Conservation (phyloP, 2,797 vertebrate species). For the Sebastes itinus region DNA sequence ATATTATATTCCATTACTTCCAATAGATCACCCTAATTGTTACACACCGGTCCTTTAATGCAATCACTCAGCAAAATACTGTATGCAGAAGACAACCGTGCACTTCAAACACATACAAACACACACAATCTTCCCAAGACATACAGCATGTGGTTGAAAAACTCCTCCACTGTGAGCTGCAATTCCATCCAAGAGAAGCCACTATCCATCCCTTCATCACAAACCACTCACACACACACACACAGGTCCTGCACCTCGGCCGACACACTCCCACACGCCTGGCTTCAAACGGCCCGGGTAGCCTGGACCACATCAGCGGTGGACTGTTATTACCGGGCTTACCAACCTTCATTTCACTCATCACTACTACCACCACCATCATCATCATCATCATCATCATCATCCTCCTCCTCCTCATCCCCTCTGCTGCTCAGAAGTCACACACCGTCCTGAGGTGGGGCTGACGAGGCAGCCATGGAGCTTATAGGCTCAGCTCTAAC, state of each 20-base stretch:
- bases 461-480: constrained; percentile 55
- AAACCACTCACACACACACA: background rate
- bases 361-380: background rate
- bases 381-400: background rate
- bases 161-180: background rate
- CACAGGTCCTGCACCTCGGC: background rate
- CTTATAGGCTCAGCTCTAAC: constrained; percentile 52
- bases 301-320: constrained; percentile 34
- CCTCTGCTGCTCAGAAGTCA: constrained; percentile 1
- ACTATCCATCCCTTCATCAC: constrained; percentile 8
- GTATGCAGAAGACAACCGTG: background rate
- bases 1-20: too few relatives aligned
- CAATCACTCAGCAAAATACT: background rate
- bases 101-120: background rate
- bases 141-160: background rate
- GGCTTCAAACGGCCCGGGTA: constrained; percentile 44
- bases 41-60: background rate
- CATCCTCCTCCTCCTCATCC: background rate
- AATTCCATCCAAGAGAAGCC: background rate
- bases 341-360: constrained; percentile 3
- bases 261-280: constrained; percentile 4
- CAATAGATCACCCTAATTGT: too few relatives aligned
- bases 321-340: constrained; percentile 31
- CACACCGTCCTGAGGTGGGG: constrained; percentile 27
- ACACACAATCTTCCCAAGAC: background rate